Percentiles rank a stretch among this genome's conserved stretches.
Conservation (phyloP, 1,140 invertebrate species). For the Drosophila bipectinata region DNA sequence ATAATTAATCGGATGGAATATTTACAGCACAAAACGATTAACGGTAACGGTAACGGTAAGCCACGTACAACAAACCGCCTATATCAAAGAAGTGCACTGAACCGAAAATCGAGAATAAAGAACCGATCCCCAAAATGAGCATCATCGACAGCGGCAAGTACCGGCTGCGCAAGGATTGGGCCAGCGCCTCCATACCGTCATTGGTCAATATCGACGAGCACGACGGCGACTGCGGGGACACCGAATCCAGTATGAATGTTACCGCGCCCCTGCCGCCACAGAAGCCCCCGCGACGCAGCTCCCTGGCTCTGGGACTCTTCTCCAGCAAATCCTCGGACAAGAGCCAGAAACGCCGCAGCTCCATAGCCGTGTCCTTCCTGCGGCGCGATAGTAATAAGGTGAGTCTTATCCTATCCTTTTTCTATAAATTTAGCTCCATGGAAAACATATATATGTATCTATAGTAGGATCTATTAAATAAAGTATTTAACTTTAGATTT, state of each 20-base stretch:
- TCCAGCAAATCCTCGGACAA: constrained; percentile 76
- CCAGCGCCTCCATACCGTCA: constrained; percentile 83
- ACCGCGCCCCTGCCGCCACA: constrained; percentile 74
- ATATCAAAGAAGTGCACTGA: constrained; percentile 16
- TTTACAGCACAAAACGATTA: constrained; percentile 58
- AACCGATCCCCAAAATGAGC: constrained; percentile 60
- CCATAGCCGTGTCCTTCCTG: constrained; percentile 78
- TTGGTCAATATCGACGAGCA: constrained; percentile 84
- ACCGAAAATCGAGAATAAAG: constrained; percentile 16
- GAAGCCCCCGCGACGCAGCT: constrained; percentile 81
- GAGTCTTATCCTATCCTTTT: constrained; percentile 7
- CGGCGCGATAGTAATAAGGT: constrained; percentile 82
- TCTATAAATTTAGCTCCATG: too few relatives aligned
- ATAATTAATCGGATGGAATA: constrained; percentile 43
- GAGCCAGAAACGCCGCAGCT: constrained; percentile 80
- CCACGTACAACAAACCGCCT: constrained; percentile 7
- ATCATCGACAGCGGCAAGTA: constrained; percentile 79
- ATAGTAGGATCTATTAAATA: too few relatives aligned
- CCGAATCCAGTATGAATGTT: constrained; percentile 48
- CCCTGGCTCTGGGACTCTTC: constrained; percentile 76
- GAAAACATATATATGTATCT: too few relatives aligned
- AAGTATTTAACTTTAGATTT: too few relatives aligned
- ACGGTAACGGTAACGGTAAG: constrained; percentile 12
- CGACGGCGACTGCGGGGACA: constrained; percentile 60
- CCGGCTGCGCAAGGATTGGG: constrained; percentile 84